phyloP scores from a whole-genome alignment of 1,140 invertebrate genomes.

The Leptopilina boulardi region DNA sequence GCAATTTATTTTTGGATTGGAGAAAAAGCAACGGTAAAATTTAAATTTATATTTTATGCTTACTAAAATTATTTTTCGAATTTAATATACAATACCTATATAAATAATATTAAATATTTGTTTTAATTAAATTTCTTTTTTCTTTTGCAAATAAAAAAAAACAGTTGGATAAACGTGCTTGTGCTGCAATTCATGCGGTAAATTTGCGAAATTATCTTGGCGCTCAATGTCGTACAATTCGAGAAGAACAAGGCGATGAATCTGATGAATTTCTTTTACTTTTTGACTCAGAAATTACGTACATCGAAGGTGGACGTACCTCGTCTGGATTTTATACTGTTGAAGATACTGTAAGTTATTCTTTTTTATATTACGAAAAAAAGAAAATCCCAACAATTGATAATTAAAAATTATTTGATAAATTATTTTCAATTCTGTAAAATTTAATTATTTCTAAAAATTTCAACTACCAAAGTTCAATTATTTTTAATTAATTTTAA shows the following conservation, averaged over 20 bases:
- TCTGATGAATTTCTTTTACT: constrained; percentile 95
- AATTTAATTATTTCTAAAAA: no score
- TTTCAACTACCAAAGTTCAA: no score
- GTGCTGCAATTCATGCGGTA: constrained; percentile 99
- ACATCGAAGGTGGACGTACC: constrained; percentile 97
- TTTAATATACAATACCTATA: no score
- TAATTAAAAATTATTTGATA: no score
- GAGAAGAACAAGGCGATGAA: constrained; percentile 98
- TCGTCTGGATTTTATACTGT: constrained; percentile 98
- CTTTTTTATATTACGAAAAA: constrained; percentile 17
- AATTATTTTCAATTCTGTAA: no score
- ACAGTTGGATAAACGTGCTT: constrained; percentile 97
- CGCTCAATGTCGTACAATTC: constrained; percentile 95
- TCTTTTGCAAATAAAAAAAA: constrained; percentile 38
- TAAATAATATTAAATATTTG: no score
- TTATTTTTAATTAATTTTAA: no score
- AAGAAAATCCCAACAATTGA: neutral
- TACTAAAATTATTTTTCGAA: neutral
- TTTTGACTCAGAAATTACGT: constrained; percentile 95
- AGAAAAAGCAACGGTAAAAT: constrained; percentile 89
- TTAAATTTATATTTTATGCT: constrained; percentile 23
- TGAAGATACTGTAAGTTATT: constrained; percentile 86
- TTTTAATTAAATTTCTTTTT: constrained; percentile 28
- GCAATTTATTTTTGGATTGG: constrained; percentile 99
- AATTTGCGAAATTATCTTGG: constrained; percentile 97